A percentile compares a stretch with the other conserved stretches of the same genome.
Conservation (phyloP, 35 echinoderm and acorn worm species). For the Apostichopus parvimensis region DNA sequence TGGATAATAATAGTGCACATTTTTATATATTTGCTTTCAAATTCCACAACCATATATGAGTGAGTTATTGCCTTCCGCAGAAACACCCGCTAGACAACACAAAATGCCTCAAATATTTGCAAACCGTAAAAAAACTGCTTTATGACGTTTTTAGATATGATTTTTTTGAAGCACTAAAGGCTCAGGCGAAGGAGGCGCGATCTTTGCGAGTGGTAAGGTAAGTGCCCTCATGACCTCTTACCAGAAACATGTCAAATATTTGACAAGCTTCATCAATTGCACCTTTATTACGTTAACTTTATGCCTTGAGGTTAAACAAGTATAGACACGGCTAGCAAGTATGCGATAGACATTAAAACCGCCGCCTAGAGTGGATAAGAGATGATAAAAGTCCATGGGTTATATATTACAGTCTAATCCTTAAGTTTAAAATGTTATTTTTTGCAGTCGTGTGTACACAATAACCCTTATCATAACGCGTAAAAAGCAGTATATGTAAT, state of each 20-base stretch:
- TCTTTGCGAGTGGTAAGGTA: background rate
- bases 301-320: background rate
- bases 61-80: background rate
- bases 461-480: too few relatives aligned
- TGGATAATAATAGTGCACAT: too few relatives aligned
- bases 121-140: background rate
- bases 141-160: background rate
- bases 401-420: too few relatives aligned
- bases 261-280: constrained; percentile 3
- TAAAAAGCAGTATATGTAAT: too few relatives aligned
- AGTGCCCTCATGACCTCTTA: background rate
- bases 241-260: background rate
- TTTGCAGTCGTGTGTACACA: too few relatives aligned
- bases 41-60: too few relatives aligned
- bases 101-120: background rate
- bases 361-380: too few relatives aligned
- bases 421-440: too few relatives aligned
- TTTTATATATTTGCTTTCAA: too few relatives aligned
- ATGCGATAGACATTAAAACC: too few relatives aligned
- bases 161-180: background rate
- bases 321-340: background rate
- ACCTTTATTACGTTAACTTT: background rate
- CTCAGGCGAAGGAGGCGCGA: background rate
- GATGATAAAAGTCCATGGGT: too few relatives aligned
- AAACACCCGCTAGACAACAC: background rate